These are phyloP conservation scores for Acromyrmex echinatior DNA, from an alignment of 1,140 invertebrate genomes.

Conservation along the genomic window DNA sequence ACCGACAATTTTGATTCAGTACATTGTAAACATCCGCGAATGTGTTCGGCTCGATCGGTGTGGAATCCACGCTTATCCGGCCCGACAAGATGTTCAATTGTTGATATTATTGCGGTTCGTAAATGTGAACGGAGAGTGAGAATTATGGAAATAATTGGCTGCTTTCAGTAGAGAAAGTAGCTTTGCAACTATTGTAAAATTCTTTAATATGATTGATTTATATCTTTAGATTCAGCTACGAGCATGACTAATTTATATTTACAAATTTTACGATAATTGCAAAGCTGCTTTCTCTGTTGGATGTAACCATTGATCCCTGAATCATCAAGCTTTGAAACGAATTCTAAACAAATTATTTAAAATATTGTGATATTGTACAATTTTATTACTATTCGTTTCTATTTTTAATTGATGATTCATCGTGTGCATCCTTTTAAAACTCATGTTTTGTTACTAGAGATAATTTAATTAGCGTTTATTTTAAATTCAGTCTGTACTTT, in stretches of 20 bases:
- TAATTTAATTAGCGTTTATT: constrained; percentile 46
- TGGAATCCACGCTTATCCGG: background rate
- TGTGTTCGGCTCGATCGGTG: background rate
- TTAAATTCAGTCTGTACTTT: constrained; percentile 11
- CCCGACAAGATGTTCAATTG: background rate
- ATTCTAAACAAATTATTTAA: background rate
- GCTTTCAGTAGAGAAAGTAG: too few species aligned
- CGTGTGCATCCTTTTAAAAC: background rate
- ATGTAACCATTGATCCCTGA: background rate
- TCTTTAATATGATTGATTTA: too few species aligned
- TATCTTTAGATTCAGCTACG: too few species aligned
- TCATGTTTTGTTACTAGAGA: background rate
- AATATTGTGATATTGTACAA: background rate
- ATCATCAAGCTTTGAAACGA: background rate
- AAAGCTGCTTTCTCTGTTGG: too few species aligned
- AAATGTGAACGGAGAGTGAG: background rate
- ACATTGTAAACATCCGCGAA: constrained; percentile 27
- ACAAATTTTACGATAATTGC: too few species aligned
- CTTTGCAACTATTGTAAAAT: too few species aligned
- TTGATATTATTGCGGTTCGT: background rate
- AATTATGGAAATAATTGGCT: background rate
- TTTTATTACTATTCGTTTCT: background rate
- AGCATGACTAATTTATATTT: too few species aligned
- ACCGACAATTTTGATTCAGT: background rate
- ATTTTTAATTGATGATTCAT: background rate